A percentile compares a stretch with the other conserved stretches of the same genome.
These are phyloP conservation scores for Chitala chitala DNA, from an alignment of 2,113 vertebrate species.

Conservation along the genomic window DNA sequence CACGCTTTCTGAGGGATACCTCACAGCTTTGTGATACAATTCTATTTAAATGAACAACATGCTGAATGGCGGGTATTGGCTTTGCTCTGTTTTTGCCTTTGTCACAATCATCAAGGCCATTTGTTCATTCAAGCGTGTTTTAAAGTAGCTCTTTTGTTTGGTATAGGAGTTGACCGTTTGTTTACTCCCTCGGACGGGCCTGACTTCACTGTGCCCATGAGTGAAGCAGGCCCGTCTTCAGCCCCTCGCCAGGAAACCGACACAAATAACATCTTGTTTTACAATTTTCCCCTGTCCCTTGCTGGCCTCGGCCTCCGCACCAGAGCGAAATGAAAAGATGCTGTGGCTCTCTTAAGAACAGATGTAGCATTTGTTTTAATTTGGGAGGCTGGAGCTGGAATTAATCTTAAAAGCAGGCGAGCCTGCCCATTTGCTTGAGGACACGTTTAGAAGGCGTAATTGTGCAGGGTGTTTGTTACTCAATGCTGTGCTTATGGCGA, in stretches of 20 bases:
- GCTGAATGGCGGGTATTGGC: too few relatives aligned
- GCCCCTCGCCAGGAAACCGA: conserved; percentile 13
- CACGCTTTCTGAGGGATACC: too few relatives aligned
- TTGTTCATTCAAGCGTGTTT: neutral
- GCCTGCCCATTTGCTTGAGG: conserved; percentile 43
- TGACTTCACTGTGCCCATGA: neutral
- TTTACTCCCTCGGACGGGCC: neutral
- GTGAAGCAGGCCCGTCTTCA: conserved; percentile 10
- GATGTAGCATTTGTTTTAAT: conserved; percentile 26
- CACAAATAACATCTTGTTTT: conserved; percentile 15
- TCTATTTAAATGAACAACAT: neutral
- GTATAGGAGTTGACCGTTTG: neutral
- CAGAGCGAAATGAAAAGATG: too few relatives aligned
- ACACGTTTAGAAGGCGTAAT: conserved; percentile 32
- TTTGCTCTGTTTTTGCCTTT: neutral
- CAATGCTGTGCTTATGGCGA: conserved; percentile 11
- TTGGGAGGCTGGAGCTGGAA: conserved; percentile 44
- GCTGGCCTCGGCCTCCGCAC: neutral
- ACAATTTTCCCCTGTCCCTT: conserved; percentile 7
- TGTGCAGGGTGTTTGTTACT: conserved; percentile 27
- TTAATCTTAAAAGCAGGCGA: conserved; percentile 28
- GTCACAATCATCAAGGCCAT: neutral
- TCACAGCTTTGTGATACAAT: neutral
- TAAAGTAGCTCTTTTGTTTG: neutral
- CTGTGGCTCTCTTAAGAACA: conserved; percentile 9